Conservation (phyloP, 2,888 invertebrate genomes). For the Mesoligia furuncula region DNA sequence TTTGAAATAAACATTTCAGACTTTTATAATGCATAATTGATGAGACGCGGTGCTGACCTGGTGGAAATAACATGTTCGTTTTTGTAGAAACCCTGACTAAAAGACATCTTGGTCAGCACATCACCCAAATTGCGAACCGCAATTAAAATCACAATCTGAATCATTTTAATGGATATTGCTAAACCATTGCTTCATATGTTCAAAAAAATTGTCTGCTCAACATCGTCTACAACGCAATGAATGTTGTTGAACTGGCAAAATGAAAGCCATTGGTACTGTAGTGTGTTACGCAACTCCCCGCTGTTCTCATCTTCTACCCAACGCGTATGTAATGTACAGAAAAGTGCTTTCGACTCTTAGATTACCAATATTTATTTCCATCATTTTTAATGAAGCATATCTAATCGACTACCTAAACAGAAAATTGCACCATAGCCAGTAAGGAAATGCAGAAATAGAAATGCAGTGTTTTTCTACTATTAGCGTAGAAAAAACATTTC, state of each 20-base stretch:
- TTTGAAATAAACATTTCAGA: neutral
- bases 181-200: too few species aligned
- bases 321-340: neutral
- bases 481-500: conserved; percentile 57
- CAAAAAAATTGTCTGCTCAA: too few species aligned
- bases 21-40: neutral
- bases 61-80: neutral
- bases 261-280: neutral
- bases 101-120: neutral
- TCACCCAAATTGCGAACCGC: neutral
- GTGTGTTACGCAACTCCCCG: neutral
- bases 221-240: neutral
- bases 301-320: neutral
- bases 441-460: conserved; percentile 58
- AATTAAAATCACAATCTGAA: too few species aligned
- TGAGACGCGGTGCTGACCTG: neutral
- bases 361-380: neutral
- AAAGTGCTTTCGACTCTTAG: neutral
- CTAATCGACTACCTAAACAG: conserved; percentile 17
- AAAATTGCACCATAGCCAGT: conserved; percentile 28
- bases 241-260: neutral
- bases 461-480: conserved; percentile 57
- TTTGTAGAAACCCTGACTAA: neutral
- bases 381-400: neutral
- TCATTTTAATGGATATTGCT: too few species aligned